A percentile compares a stretch with the other conserved stretches of the same genome.
Conservation (phyloP, 2,888 invertebrate genomes). For the Limnephilus auricula region DNA sequence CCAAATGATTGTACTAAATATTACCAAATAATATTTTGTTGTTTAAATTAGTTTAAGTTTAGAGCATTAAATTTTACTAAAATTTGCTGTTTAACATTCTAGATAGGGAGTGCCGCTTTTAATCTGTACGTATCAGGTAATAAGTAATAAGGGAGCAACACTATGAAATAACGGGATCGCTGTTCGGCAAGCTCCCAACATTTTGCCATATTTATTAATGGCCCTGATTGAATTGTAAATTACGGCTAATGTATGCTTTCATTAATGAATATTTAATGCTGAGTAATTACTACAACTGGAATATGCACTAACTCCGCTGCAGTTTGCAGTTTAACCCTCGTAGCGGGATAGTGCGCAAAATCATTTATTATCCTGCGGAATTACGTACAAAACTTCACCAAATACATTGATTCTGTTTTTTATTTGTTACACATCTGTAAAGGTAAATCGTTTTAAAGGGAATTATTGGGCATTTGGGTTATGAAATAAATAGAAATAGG, state of each 20-base stretch:
- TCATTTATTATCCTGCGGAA: background rate
- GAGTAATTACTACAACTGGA: slow-evolving; percentile 32
- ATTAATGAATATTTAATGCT: slow-evolving; percentile 47
- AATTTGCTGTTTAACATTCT: background rate
- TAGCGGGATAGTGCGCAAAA: background rate
- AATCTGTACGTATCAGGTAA: background rate
- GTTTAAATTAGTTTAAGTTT: no score
- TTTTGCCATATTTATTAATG: slow-evolving; percentile 18
- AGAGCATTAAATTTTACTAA: no score
- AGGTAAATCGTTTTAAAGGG: background rate
- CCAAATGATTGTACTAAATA: no score
- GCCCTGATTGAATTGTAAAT: slow-evolving; percentile 46
- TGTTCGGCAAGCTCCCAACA: background rate
- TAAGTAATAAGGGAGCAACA: background rate
- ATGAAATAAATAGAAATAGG: no score
- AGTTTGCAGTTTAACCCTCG: background rate
- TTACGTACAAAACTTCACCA: background rate
- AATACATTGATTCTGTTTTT: background rate
- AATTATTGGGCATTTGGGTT: no score
- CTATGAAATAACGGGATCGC: background rate
- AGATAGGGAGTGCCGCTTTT: background rate
- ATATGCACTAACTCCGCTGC: background rate
- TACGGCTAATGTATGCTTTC: slow-evolving; percentile 43
- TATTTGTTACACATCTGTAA: background rate
- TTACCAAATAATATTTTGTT: no score